Evolutionary conservation across 2,888 invertebrate genomes (phyloP), one percentile per base, ranked within the genome.

Genomic region (Campoletis raptor): DNA sequence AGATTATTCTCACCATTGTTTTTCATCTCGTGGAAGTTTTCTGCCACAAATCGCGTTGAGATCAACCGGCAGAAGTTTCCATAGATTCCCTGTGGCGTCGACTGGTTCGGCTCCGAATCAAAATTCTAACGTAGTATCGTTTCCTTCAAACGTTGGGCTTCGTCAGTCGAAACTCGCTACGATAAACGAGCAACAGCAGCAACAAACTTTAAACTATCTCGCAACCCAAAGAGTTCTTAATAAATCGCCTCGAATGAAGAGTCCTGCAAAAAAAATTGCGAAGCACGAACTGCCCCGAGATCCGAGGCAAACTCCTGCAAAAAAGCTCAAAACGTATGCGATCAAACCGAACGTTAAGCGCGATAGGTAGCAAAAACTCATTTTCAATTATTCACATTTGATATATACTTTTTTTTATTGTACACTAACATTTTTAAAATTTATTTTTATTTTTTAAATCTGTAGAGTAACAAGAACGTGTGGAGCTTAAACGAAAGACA

Each of bases 241-340:
- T 40, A 79, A 85, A 82, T 89, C 89, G n/a, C 87, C 88, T 10
- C 85, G 83, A 57, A 85, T 88, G 15, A 88, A 88, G 48, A 89
- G 89, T 73, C 88, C 88, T 7, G 88, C 83, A 10, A 88, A 90
- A 69, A 90, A 90, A 83, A 90, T 90, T 6, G 87, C 90, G 37
- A 79, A 79, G 21, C 79, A 79, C 79, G 79, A 79, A 66, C 83
- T 80, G n/a, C 37, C 74, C 21, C 64, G 66, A 2, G 67, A 85
- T 21, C 72, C 79, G 42, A 54, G 81, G 42, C 70, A 66, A n/a
- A 81, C 66, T 45, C 85, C 76, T 37, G 30, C 42, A 24, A 88
- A 86, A 67, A 89, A 87, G 73, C 84, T 89, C 36, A 85, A 81
- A 85, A 57, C 85, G 0, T 87, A 66, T 52, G 30, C 81, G 45